A percentile compares a stretch with the other conserved stretches of the same genome.
phyloP scores from a whole-genome alignment of 2,888 invertebrate genomes.

The Torymus tubicola region DNA sequence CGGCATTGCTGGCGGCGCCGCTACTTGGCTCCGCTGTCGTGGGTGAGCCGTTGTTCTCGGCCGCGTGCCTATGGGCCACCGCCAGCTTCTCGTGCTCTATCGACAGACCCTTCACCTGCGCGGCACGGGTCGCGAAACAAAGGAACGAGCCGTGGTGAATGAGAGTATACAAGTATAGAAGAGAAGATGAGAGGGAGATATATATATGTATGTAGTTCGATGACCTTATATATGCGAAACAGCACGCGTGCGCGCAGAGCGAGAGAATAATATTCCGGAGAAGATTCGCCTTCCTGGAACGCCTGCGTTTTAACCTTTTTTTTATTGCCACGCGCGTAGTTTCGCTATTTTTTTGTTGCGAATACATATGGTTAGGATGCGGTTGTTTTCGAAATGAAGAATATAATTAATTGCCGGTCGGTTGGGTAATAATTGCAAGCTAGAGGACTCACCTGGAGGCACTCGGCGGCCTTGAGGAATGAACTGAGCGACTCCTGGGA shows the following conservation, averaged over 20 bases:
- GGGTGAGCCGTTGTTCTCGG: conserved; percentile 70
- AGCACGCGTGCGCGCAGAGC: too few species aligned
- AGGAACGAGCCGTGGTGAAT: neutral
- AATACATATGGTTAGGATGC: too few species aligned
- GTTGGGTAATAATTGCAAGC: too few species aligned
- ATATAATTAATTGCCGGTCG: too few species aligned
- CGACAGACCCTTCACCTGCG: conserved; percentile 86
- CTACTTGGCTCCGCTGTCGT: conserved; percentile 62
- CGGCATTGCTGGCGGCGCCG: conserved; percentile 70
- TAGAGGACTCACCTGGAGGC: conserved; percentile 83
- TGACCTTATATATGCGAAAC: conserved; percentile 21
- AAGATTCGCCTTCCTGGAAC: too few species aligned
- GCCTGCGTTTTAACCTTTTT: too few species aligned
- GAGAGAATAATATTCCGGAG: too few species aligned
- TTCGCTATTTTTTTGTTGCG: too few species aligned
- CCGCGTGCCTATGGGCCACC: conserved; percentile 79
- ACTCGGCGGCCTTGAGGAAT: conserved; percentile 94
- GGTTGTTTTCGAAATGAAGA: too few species aligned
- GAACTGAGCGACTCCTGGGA: conserved; percentile 94
- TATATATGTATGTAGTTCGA: conserved; percentile 27
- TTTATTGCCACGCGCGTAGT: too few species aligned
- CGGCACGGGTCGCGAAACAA: neutral
- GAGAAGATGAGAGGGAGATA: neutral
- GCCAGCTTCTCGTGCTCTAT: conserved; percentile 85
- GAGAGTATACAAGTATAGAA: neutral